phyloP scores from a whole-genome alignment of 2,113 vertebrate genomes.

The Pterocles orientalis region DNA sequence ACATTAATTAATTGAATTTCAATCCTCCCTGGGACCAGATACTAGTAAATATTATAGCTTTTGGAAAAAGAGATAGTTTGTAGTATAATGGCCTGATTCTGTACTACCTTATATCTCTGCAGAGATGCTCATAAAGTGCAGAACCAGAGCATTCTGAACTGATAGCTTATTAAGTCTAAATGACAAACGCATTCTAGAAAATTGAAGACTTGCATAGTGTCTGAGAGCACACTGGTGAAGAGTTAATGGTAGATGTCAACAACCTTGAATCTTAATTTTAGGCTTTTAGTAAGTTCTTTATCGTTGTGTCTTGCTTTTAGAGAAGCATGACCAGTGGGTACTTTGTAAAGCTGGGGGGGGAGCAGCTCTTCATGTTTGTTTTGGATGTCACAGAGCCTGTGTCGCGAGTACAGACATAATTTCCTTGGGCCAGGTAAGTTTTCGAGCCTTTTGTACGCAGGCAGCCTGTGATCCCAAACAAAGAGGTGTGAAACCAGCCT shows the following conservation, averaged over 20 bases:
- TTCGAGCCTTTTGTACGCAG: neutral
- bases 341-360: neutral
- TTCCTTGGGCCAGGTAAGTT: neutral
- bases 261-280: neutral
- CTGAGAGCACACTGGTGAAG: neutral
- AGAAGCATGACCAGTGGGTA: neutral
- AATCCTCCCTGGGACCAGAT: neutral
- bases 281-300: neutral
- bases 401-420: neutral
- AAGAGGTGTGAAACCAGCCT: neutral
- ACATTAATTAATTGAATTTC: slow-evolving; percentile 47
- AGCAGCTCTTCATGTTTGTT: neutral
- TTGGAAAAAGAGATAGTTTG: neutral
- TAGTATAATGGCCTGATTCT: neutral
- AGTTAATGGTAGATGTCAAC: neutral
- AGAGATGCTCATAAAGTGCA: neutral
- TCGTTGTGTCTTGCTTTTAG: neutral
- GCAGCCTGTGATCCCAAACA: neutral
- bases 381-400: neutral
- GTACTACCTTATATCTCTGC: neutral
- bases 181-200: neutral
- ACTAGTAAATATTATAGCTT: slow-evolving; percentile 18
- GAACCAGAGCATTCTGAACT: neutral
- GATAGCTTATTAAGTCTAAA: neutral
- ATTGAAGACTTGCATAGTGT: neutral